Percentiles rank a stretch among this genome's conserved stretches.
Evolutionary conservation across 2,113 vertebrate species (phyloP).

Genomic region (Prochilodus magdalenae): DNA sequence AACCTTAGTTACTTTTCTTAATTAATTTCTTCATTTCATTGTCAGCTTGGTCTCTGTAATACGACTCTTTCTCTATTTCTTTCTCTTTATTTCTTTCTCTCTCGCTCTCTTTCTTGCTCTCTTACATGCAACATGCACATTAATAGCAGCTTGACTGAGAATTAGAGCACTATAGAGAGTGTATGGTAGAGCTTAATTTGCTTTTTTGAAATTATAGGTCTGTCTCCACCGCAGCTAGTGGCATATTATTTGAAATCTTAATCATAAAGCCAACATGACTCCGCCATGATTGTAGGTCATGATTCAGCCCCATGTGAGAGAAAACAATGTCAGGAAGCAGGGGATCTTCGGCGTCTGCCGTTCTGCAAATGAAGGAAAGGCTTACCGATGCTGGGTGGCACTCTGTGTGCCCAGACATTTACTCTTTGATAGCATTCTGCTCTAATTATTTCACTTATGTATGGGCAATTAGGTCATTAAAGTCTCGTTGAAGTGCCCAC

Average conservation of each 20-base stretch:
- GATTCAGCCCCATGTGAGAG: not conserved
- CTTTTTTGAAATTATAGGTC: slow-evolving; percentile 53
- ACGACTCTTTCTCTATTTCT: not conserved
- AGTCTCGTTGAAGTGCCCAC: slow-evolving; percentile 32
- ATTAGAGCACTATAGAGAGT: slow-evolving; percentile 48
- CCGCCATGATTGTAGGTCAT: not conserved
- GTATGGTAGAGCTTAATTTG: slow-evolving; percentile 26
- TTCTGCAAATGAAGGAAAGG: not conserved
- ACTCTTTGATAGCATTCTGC: not conserved
- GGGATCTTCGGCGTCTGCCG: not conserved
- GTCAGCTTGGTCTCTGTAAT: slow-evolving; percentile 33
- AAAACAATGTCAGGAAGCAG: not conserved
- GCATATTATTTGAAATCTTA: not conserved
- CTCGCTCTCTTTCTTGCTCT: slow-evolving; percentile 14
- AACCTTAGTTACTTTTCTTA: slow-evolving; percentile 41
- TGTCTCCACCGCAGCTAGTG: not conserved
- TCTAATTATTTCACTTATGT: not conserved
- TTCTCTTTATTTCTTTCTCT: slow-evolving; percentile 7
- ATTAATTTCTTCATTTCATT: slow-evolving; percentile 54
- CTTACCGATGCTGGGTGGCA: not conserved
- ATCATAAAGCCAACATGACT: not conserved
- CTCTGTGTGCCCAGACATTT: not conserved
- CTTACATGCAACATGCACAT: slow-evolving; percentile 19
- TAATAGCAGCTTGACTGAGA: slow-evolving; percentile 54
- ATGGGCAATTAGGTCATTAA: slow-evolving; percentile 24